Base-by-base conservation (phyloP, 2,888 invertebrate species). In the Ophion ventricosus region DNA sequence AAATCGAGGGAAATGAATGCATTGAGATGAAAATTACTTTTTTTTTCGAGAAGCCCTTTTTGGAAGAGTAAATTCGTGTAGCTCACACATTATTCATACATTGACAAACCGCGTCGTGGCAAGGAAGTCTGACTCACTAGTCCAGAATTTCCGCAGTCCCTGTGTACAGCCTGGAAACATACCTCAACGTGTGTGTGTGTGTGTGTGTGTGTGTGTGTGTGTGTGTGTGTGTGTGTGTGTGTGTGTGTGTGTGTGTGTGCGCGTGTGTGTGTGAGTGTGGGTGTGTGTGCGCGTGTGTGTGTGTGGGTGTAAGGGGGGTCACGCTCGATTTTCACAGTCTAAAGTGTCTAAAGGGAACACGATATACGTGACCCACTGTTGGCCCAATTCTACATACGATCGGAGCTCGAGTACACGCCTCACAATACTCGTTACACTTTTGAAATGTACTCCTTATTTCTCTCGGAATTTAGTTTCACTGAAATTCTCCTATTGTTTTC, bases 281-380 rank as follows among this genome's bases (percentile, higher is more conserved):
- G 49, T 25, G 43, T 66, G 20, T 54, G 49, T 29, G 40, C 20
- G 43, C 20, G 61, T 67, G 20, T 43, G 1, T 59, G 29, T 54
- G 57, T 54, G n/a, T 56, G 25, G 61, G 77, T 59, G 14, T 29
- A 59, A 61, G 75, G 79, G 79, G 82, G 82, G 84, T 82, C 84
- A 85, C 82, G 84, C 84, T 85, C 84, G 84, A 82, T 85, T 85
- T 85, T 85, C 80, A 83, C 75, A 79, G 82, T 77, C 82, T 76
- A 82, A 82, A 76, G 79, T 85, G 76, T 82, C 84, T 82, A 85
- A 85, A 77, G 80, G 82, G 80, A 85, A 80, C 79, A 69, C 82
- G 80, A 82, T 77, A 81, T 84, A 84, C 84, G 82, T 84, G 84
- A 82, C 76, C 81, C 67, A 75, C 23, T 66, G 82, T 75, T 84